These are phyloP conservation scores for Rhizoglyphus robini DNA, from an alignment of 1,140 invertebrate genomes.

Conservation along the genomic window DNA sequence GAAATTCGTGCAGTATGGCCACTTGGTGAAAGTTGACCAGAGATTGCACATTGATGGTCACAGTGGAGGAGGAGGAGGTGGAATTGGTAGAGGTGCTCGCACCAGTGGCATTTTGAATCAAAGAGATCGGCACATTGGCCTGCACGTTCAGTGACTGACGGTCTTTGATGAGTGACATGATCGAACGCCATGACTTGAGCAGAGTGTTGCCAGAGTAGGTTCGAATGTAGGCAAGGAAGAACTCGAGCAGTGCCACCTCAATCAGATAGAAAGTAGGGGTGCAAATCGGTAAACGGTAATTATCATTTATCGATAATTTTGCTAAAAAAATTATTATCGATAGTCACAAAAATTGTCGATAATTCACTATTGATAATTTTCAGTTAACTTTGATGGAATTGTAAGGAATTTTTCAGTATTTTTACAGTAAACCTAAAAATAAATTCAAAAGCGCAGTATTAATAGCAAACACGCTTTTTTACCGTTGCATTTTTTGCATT, in stretches of 20 bases:
- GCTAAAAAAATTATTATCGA: too few relatives aligned
- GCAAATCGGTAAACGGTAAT: too few relatives aligned
- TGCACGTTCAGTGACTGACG: constrained; percentile 44
- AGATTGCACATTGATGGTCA: constrained; percentile 33
- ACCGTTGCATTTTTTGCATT: too few relatives aligned
- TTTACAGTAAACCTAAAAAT: too few relatives aligned
- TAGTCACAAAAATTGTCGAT: too few relatives aligned
- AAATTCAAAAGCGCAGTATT: too few relatives aligned
- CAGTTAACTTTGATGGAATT: too few relatives aligned
- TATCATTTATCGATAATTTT: too few relatives aligned
- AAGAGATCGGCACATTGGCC: background rate
- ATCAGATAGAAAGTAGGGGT: constrained; percentile 33
- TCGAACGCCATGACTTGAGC: constrained; percentile 60
- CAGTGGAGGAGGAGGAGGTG: background rate
- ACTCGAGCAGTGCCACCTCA: constrained; percentile 48
- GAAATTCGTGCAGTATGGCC: constrained; percentile 69
- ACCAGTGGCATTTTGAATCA: background rate
- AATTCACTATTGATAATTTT: too few relatives aligned
- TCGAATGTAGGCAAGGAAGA: constrained; percentile 58
- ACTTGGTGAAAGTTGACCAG: constrained; percentile 66
- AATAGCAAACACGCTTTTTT: too few relatives aligned
- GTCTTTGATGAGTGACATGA: constrained; percentile 64
- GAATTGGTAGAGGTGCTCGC: background rate
- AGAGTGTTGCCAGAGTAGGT: constrained; percentile 47
- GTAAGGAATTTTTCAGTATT: too few relatives aligned